Conservation (phyloP, 2,797 vertebrate species). For the Fistularia commersonii region DNA sequence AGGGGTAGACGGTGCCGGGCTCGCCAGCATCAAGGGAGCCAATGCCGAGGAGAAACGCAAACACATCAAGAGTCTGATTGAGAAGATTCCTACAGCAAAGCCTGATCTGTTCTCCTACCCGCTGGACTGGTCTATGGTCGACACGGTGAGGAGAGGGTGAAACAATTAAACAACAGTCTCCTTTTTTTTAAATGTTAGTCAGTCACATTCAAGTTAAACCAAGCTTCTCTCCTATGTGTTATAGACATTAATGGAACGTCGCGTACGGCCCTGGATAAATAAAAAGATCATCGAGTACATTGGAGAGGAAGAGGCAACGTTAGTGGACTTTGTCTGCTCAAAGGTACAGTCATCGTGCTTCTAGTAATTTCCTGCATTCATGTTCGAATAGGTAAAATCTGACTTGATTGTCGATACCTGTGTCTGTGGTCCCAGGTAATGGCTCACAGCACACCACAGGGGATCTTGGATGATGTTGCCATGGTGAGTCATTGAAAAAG, state of each 20-base stretch:
- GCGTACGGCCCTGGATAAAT: slow-evolving; percentile 98
- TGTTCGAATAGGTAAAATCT: not conserved
- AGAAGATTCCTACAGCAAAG: slow-evolving; percentile 97
- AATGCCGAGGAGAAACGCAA: slow-evolving; percentile 96
- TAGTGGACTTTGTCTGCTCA: slow-evolving; percentile 98
- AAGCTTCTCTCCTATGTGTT: not conserved
- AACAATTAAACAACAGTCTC: no score
- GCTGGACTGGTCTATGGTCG: slow-evolving; percentile 87
- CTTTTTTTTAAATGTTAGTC: no score
- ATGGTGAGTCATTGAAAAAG: slow-evolving; percentile 82
- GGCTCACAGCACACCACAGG: slow-evolving; percentile 96
- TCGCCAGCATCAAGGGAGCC: slow-evolving; percentile 83
- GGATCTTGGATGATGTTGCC: slow-evolving; percentile 96
- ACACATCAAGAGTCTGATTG: slow-evolving; percentile 97
- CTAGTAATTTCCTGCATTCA: no score
- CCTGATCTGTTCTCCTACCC: slow-evolving; percentile 97
- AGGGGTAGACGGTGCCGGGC: slow-evolving; percentile 62
- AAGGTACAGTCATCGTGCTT: slow-evolving; percentile 78
- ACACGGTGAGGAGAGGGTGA: slow-evolving; percentile 64
- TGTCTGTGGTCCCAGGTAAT: slow-evolving; percentile 82
- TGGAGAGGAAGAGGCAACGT: slow-evolving; percentile 94
- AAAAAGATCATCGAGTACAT: slow-evolving; percentile 99
- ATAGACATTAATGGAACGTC: slow-evolving; percentile 93
- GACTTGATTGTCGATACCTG: not conserved
- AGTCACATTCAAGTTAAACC: not conserved